These are phyloP conservation scores for Hirtodrosophila histrioides DNA, from an alignment of 2,888 invertebrate species.

Conservation along the genomic window DNA sequence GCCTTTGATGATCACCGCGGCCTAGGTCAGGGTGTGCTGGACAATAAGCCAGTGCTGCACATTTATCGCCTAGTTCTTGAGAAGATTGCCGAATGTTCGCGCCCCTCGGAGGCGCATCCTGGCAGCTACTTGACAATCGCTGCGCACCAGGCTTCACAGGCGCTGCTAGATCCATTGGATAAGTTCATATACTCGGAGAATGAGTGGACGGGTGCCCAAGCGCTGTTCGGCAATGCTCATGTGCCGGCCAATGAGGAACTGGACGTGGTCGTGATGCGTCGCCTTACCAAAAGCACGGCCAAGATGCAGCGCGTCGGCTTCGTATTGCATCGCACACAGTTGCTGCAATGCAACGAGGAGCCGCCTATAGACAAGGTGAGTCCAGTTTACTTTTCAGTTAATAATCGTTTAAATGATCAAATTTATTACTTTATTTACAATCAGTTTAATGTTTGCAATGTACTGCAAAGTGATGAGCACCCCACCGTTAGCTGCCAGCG, in stretches of 20 bases:
- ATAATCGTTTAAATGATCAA: not conserved
- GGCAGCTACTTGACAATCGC: slow-evolving; percentile 86
- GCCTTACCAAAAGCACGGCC: slow-evolving; percentile 66
- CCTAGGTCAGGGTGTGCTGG: slow-evolving; percentile 94
- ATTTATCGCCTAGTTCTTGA: slow-evolving; percentile 93
- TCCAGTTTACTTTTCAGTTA: not conserved
- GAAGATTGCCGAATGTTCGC: slow-evolving; percentile 84
- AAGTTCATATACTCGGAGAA: slow-evolving; percentile 84
- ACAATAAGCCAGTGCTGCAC: slow-evolving; percentile 94
- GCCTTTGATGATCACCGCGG: slow-evolving; percentile 97
- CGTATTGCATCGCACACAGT: slow-evolving; percentile 85
- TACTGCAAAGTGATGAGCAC: slow-evolving; percentile 61
- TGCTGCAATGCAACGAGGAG: slow-evolving; percentile 84
- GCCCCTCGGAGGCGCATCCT: slow-evolving; percentile 82
- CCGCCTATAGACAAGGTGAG: slow-evolving; percentile 74
- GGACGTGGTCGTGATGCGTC: slow-evolving; percentile 85
- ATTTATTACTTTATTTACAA: not conserved
- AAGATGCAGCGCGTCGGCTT: slow-evolving; percentile 82
- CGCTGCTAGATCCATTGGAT: slow-evolving; percentile 82
- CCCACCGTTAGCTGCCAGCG: slow-evolving; percentile 71
- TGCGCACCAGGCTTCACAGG: slow-evolving; percentile 86
- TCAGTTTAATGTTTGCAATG: slow-evolving; percentile 79
- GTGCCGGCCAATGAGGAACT: slow-evolving; percentile 83
- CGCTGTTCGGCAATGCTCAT: slow-evolving; percentile 79
- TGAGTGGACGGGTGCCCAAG: slow-evolving; percentile 82